A percentile compares a stretch with the other conserved stretches of the same genome.
Conservation (phyloP, 2,797 vertebrate species). For the Manis crassicaudata region DNA sequence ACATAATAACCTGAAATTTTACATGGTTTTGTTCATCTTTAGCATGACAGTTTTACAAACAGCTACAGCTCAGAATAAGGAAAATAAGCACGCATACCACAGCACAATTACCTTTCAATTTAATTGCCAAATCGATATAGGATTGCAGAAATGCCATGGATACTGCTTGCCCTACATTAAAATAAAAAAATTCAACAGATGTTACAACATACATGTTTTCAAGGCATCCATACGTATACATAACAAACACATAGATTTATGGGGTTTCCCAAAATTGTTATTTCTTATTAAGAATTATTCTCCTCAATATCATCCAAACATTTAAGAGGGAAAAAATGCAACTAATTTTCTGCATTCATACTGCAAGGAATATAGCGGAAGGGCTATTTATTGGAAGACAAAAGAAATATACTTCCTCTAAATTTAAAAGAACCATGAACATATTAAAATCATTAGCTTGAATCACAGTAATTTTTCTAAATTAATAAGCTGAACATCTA, state of each 20-base stretch:
- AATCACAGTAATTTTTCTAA: conserved; percentile 39
- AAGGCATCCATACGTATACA: not conserved
- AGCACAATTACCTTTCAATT: conserved; percentile 89
- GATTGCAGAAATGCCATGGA: conserved; percentile 91
- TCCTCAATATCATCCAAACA: not conserved
- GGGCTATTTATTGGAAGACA: not conserved
- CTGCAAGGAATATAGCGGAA: conserved; percentile 13
- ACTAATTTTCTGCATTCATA: conserved; percentile 19
- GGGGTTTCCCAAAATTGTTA: conserved; percentile 31
- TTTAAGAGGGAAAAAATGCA: not conserved
- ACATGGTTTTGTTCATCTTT: conserved; percentile 29
- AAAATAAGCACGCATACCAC: conserved; percentile 42
- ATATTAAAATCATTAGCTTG: conserved; percentile 40
- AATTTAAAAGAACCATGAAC: not conserved
- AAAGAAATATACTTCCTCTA: conserved; percentile 6
- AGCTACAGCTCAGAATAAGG: conserved; percentile 18
- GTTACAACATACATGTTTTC: not conserved
- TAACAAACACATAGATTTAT: not conserved
- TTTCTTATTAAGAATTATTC: conserved; percentile 23
- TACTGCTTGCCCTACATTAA: conserved; percentile 93
- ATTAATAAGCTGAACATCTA: conserved; percentile 14
- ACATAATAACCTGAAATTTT: conserved; percentile 9
- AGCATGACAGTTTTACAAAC: conserved; percentile 21
- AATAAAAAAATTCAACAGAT: conserved; percentile 57
- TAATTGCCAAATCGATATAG: conserved; percentile 89